Base-by-base conservation (phyloP, 2,888 invertebrate genomes). In the Nasonia oneida region DNA sequence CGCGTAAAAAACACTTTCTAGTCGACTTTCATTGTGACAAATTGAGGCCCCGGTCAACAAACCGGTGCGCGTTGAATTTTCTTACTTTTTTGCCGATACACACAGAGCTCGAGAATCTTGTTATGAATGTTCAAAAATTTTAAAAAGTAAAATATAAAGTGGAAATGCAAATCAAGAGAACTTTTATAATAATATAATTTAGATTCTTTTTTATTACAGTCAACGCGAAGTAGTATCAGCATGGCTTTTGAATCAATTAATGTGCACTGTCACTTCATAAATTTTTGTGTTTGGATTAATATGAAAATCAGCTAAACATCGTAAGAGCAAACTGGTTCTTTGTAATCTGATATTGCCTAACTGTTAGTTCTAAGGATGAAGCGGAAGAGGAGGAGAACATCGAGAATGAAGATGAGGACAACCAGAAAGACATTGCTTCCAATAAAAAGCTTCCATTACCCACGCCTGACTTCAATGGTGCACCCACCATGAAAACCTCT, bases 391-490 rank as follows among this genome's bases (percentile, higher is more conserved):
- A 88, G 6, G 86, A 89, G 6, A 83, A 88, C 10, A 82, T 78
- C 39, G 85, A 87, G 3, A 86, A 87, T 74, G 88, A 88, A 12
- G 86, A 87, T 18, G 73, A 73, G 2, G 85, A 88, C 18, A 64
- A 76, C 77, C 71, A 88, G 82, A 89, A 88, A 85, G 88, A 89
- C 64, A 76, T 88, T 88, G 88, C 91, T 91, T 92, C 92, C 90
- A 91, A 89, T 89, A 90, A 91, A 83, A 92, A 93, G 88, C 92
- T 92, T 92, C 92, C 93, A 93, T 93, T 96, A 89, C 96, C 96
- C 5, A 95, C 95, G 89, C 96, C 96, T 33, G 94, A 95, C 64
- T 95, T 96, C 88, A 95, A 95, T 87, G 95, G 94, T 88, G 90
- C 92, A 82, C 91, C 93, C 33, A 93, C 94, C 77, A 91, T 95